Evolutionary conservation across 1,140 invertebrate species (phyloP).

Genomic region (Bombus soroeensis): DNA sequence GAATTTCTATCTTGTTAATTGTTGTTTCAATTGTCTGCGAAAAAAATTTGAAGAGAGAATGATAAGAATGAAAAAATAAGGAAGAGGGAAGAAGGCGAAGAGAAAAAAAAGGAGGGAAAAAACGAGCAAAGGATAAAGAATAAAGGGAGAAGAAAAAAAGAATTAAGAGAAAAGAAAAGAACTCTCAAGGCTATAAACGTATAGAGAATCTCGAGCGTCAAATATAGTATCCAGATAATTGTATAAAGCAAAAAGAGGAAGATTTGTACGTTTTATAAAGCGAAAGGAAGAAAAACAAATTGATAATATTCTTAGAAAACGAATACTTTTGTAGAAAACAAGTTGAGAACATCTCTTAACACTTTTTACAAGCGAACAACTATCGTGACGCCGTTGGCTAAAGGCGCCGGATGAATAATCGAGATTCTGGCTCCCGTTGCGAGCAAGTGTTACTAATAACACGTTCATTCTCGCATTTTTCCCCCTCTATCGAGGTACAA

Average conservation of each 20-base stretch:
- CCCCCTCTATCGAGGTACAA: no score
- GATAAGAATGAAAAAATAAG: no score
- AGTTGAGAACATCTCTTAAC: background rate
- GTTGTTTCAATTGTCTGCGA: no score
- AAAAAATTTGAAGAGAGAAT: no score
- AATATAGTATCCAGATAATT: no score
- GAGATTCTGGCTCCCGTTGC: constrained; percentile 32
- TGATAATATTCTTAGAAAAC: background rate
- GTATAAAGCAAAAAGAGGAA: background rate
- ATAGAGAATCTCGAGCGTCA: no score
- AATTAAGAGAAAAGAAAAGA: background rate
- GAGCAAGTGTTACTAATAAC: constrained; percentile 20
- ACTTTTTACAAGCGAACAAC: background rate
- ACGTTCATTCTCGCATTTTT: constrained; percentile 8
- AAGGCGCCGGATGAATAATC: constrained; percentile 24
- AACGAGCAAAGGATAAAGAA: background rate
- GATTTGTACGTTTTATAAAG: background rate
- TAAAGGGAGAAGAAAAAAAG: background rate
- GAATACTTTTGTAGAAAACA: background rate
- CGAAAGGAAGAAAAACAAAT: background rate
- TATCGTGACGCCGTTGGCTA: background rate
- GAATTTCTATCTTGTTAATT: no score
- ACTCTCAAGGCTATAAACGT: no score
- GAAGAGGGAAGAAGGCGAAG: background rate
- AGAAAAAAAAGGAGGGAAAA: no score